These are phyloP conservation scores for Rhodeus uyekii DNA, from an alignment of 2,797 vertebrate genomes.

Conservation along the genomic window DNA sequence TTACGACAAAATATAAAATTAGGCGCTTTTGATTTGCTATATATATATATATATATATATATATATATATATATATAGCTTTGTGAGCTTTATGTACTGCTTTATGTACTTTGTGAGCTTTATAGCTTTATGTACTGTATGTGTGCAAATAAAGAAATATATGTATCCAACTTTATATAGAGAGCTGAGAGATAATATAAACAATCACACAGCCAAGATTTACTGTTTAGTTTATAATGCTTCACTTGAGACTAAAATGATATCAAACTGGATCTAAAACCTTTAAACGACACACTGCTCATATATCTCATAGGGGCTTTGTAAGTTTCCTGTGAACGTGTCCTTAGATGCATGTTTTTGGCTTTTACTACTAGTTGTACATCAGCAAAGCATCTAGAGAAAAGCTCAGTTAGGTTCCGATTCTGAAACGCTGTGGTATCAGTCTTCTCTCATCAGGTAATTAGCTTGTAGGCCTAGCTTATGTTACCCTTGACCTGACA, in stretches of 20 bases:
- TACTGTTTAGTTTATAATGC: not conserved
- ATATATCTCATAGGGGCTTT: not conserved
- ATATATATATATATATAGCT: no score
- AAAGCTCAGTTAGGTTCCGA: conserved; percentile 8
- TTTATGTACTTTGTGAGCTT: no score
- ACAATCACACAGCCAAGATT: not conserved
- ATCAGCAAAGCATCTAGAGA: not conserved
- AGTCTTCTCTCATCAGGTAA: conserved; percentile 37
- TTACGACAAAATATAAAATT: no score
- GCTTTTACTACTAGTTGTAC: conserved; percentile 1
- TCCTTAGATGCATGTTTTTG: not conserved
- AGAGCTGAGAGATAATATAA: not conserved
- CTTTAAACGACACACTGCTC: not conserved
- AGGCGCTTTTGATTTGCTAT: no score
- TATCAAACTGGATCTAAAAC: not conserved
- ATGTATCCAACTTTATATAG: not conserved
- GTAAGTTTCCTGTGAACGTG: not conserved
- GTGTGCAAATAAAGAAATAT: no score
- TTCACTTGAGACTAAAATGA: not conserved
- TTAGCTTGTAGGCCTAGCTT: conserved; percentile 40
- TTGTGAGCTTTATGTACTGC: no score
- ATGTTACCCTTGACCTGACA: conserved; percentile 41
- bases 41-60: no score
- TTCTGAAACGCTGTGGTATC: conserved; percentile 1
- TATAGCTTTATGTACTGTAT: no score